Evolutionary conservation across 1,140 invertebrate species (phyloP).

Genomic region (Halotydeus destructor): DNA sequence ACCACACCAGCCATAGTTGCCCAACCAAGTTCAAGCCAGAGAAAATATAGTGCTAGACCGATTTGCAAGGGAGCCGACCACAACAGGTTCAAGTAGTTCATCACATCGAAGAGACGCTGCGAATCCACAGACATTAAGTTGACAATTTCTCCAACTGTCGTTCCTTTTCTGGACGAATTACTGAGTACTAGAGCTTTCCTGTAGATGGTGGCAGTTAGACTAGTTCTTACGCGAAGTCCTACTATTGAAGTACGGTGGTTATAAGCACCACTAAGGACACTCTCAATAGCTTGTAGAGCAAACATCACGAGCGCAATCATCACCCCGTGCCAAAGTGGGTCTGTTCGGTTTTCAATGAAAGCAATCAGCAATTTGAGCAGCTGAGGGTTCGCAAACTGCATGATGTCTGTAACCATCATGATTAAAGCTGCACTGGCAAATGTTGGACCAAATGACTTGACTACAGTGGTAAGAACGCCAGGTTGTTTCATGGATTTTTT

Average conservation of each 20-base stretch:
- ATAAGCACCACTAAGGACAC: background rate
- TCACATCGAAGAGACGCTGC: constrained; percentile 17
- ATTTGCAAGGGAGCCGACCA: constrained; percentile 26
- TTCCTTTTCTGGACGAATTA: background rate
- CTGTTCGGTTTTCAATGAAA: background rate
- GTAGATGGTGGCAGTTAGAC: background rate
- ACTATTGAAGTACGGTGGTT: background rate
- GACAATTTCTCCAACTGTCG: too few relatives aligned
- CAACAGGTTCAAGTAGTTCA: constrained; percentile 16
- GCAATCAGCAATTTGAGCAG: background rate
- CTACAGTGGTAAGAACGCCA: too few relatives aligned
- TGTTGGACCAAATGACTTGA: constrained; percentile 24
- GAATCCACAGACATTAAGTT: too few relatives aligned
- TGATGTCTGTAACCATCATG: background rate
- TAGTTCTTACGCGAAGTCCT: background rate
- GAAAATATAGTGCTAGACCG: constrained; percentile 23
- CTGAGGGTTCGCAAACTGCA: background rate
- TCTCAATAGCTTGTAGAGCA: background rate
- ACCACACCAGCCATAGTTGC: constrained; percentile 71
- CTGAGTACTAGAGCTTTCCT: background rate
- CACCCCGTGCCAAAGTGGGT: constrained; percentile 2
- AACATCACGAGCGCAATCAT: background rate
- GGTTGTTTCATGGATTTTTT: too few relatives aligned
- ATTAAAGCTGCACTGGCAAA: background rate
- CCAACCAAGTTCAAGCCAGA: constrained; percentile 35